A percentile compares a stretch with the other conserved stretches of the same genome.
These are phyloP conservation scores for Fragum sueziense DNA, from an alignment of 2,888 invertebrate genomes.

Conservation along the genomic window DNA sequence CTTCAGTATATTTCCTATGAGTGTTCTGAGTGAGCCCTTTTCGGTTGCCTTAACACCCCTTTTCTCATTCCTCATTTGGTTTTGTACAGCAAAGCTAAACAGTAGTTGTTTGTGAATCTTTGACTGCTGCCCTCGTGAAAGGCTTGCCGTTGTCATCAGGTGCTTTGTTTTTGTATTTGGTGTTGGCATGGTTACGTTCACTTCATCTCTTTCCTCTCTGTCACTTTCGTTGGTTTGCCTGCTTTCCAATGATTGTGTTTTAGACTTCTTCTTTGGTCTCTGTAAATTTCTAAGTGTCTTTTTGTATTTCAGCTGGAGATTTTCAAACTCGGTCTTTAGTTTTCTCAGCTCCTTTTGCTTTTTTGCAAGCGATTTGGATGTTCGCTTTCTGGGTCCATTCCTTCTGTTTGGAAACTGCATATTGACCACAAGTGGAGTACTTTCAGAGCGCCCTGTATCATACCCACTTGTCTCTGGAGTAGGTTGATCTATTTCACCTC, in stretches of 20 bases:
- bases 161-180: constrained; percentile 12
- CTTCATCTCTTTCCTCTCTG: not conserved
- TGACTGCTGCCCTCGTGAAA: not conserved
- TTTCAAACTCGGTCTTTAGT: not conserved
- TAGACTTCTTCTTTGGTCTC: not conserved
- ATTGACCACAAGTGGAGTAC: not conserved
- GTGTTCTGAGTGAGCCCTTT: not conserved
- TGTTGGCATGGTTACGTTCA: too few species aligned
- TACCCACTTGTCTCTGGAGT: not conserved
- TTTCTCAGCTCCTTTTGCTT: constrained; percentile 1
- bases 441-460: too few species aligned
- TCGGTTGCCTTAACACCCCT: too few species aligned
- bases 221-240: too few species aligned
- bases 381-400: not conserved
- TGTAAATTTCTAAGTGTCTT: not conserved
- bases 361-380: not conserved
- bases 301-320: not conserved
- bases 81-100: not conserved
- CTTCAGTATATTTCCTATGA: not conserved
- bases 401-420: not conserved
- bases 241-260: too few species aligned
- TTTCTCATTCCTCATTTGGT: not conserved
- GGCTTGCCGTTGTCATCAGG: not conserved
- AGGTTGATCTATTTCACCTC: too few species aligned
- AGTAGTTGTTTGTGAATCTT: not conserved